Base-by-base conservation (phyloP, 2,113 vertebrate species). In the Aegotheles bennettii region DNA sequence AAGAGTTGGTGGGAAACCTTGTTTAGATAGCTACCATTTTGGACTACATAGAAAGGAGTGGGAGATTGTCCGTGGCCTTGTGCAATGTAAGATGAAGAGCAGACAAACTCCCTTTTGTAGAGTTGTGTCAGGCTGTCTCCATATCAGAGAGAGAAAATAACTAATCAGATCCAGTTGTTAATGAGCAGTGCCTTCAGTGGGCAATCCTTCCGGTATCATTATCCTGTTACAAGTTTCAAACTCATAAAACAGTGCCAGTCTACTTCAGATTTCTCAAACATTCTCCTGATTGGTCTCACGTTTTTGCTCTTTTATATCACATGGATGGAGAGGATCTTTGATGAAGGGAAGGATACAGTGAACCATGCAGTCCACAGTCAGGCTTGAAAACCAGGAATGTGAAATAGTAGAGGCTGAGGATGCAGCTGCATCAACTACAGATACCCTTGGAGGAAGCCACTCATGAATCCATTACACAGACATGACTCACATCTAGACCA, bases 311-410 rank as follows among this genome's bases (percentile, higher is more conserved):
- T 90, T 83, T 50, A 23, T 77, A 67, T 93, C 25, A 7, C 21
- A 26, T 18, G 60, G 35, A 28, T 38, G n/a, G 12, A 82, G 14
- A 24, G 16, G 26, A 35, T 68, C 25, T 16, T 56, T 33, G 29
- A 28, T 15, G 42, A 74, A 25, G 68, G 11, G 14, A 87, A 87
- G 24, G 45, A 36, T 28, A 24, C 4, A 38, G 13, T 33, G 35
- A 38, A 13, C 16, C 5, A 12, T 6, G 4, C 10, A 43, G 7
- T 7, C 18, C 31, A 51, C 18, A n/a, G 16, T 4, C 28, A 83
- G n/a, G 43, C 15, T 14, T 76, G 26, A 42, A 87, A 56, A 79
- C 0, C 0, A 20, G 25, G 11, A 85, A 76, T 1, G 0, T 69
- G 73, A 81, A 35, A 35, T 28, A 19, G 8, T 76, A 28, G 35